Percentiles rank a stretch among this genome's conserved stretches.
Evolutionary conservation across 2,888 invertebrate genomes (phyloP).

Genomic region (Baccha elongata): DNA sequence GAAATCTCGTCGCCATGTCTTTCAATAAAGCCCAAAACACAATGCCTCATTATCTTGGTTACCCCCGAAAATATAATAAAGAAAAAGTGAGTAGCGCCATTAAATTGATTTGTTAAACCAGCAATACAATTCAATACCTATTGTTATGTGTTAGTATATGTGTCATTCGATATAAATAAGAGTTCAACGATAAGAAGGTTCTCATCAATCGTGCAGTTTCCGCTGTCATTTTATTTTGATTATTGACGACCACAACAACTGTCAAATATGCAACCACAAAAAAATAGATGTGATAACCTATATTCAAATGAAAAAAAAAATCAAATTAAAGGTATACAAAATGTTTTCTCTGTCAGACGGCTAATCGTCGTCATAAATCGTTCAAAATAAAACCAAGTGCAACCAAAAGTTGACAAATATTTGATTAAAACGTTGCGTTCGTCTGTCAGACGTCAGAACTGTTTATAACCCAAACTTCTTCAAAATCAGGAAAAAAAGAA

Average conservation of each 20-base stretch:
- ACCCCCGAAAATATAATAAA: not conserved
- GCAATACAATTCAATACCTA: slow-evolving; percentile 35
- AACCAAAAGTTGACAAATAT: slow-evolving; percentile 61
- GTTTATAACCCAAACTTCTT: not conserved
- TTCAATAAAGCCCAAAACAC: slow-evolving; percentile 29
- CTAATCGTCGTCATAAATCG: slow-evolving; percentile 63
- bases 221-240: slow-evolving; percentile 64
- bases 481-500: slow-evolving; percentile 7
- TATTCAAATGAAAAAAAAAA: slow-evolving; percentile 18
- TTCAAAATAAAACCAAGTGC: slow-evolving; percentile 32
- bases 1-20: slow-evolving; percentile 46
- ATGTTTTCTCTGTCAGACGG: slow-evolving; percentile 35
- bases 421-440: slow-evolving; percentile 47
- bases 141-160: slow-evolving; percentile 59
- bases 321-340: slow-evolving; percentile 3
- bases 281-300: too few relatives aligned
- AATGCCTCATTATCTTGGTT: slow-evolving; percentile 59
- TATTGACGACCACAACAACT: slow-evolving; percentile 51
- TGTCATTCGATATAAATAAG: slow-evolving; percentile 46
- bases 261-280: slow-evolving; percentile 22
- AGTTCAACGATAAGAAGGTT: slow-evolving; percentile 18
- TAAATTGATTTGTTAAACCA: slow-evolving; percentile 70
- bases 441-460: slow-evolving; percentile 8
- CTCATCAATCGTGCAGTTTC: slow-evolving; percentile 60
- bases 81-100: slow-evolving; percentile 62